Evolutionary conservation across 2,888 invertebrate species (phyloP).

Genomic region (Anoncus sp.): DNA sequence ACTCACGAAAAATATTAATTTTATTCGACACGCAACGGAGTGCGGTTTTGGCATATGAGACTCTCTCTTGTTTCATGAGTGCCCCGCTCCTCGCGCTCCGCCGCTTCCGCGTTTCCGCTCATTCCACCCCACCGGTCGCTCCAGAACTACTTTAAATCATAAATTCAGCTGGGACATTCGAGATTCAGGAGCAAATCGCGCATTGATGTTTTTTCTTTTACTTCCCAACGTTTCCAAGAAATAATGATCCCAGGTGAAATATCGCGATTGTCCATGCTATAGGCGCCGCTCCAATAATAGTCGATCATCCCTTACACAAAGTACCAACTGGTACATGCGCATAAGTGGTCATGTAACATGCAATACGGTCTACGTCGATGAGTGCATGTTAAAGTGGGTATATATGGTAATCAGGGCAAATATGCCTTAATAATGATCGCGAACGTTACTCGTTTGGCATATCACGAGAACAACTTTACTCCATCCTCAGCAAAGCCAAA

Average conservation of each 20-base stretch:
- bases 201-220: background rate
- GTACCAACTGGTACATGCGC: constrained; percentile 47
- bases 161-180: background rate
- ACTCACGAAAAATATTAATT: no score
- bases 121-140: no score
- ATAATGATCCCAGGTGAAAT: background rate
- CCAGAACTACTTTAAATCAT: no score
- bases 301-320: background rate
- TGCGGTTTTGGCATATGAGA: no score
- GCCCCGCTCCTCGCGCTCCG: no score
- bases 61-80: no score
- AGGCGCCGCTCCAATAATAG: background rate
- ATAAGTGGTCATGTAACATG: constrained; percentile 25
- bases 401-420: constrained; percentile 35
- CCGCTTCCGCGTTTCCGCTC: no score
- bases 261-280: background rate
- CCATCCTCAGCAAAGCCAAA: no score
- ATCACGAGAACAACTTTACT: constrained; percentile 11
- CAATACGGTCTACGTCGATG: constrained; percentile 13
- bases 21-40: no score
- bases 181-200: background rate
- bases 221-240: constrained; percentile 4
- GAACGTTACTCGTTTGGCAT: constrained; percentile 2
- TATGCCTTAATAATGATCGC: constrained; percentile 29
- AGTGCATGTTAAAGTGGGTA: constrained; percentile 3